phyloP scores from a whole-genome alignment of 2,888 invertebrate species.

The Megamerina dolium region DNA sequence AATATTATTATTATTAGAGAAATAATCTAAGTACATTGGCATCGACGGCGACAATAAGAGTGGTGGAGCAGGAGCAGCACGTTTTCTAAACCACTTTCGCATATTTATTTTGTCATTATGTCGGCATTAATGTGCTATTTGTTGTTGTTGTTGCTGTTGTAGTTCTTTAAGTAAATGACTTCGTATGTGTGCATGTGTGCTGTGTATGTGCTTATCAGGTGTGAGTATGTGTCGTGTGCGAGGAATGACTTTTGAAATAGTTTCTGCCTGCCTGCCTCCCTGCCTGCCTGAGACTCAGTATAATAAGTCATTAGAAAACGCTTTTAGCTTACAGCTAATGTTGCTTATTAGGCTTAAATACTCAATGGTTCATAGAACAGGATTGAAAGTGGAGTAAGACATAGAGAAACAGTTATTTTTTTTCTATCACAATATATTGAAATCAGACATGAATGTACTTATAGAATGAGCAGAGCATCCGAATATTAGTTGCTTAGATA shows the following conservation, averaged over 20 bases:
- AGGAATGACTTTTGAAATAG: conserved; percentile 47
- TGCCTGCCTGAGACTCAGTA: conserved; percentile 11
- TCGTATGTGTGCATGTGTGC: neutral
- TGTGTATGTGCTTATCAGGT: neutral
- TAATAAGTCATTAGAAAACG: conserved; percentile 40
- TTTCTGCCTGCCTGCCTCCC: conserved; percentile 21
- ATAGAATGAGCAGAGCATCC: too few relatives aligned
- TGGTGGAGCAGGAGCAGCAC: conserved; percentile 24
- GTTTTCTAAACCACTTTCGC: conserved; percentile 42
- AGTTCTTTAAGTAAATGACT: too few relatives aligned
- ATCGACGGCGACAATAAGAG: conserved; percentile 2
- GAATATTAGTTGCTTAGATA: too few relatives aligned
- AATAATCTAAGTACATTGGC: conserved; percentile 3
- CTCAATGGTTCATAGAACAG: neutral
- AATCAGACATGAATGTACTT: too few relatives aligned
- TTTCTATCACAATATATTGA: too few relatives aligned
- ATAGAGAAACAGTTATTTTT: too few relatives aligned
- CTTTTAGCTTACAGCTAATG: conserved; percentile 32
- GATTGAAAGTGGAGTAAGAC: too few relatives aligned
- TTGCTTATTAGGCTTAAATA: conserved; percentile 36
- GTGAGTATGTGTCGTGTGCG: conserved; percentile 12
- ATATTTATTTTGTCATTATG: conserved; percentile 50
- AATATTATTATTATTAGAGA: conserved; percentile 14
- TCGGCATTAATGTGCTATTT: conserved; percentile 41
- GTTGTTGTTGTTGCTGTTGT: too few relatives aligned